Evolutionary conservation across 2,797 vertebrate genomes (phyloP).

Genomic region (Hephaestus fuliginosus): DNA sequence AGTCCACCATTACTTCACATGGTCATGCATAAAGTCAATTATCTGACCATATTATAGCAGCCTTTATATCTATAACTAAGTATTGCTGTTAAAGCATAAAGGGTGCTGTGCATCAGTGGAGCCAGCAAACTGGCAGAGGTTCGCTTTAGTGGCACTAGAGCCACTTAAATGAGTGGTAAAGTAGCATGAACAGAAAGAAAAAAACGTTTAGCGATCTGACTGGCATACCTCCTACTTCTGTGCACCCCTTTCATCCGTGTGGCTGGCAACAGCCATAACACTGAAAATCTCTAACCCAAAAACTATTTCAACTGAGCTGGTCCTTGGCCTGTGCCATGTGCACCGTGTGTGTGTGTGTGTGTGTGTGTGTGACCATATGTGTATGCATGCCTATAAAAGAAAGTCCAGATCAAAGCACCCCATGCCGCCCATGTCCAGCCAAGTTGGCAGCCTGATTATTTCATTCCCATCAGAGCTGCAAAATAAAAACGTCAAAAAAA

Average conservation of each 20-base stretch:
- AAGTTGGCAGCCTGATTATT: conserved; percentile 67
- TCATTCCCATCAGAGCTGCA: conserved; percentile 59
- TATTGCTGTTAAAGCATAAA: conserved; percentile 14
- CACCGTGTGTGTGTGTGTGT: conserved; percentile 1
- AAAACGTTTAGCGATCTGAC: conserved; percentile 14
- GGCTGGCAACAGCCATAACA: conserved; percentile 38
- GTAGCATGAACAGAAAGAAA: not conserved
- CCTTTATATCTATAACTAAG: conserved; percentile 6
- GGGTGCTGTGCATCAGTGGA: conserved; percentile 2
- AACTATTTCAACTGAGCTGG: conserved; percentile 44
- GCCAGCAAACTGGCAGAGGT: conserved; percentile 2
- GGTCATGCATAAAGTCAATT: conserved; percentile 3
- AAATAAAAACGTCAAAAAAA: conserved; percentile 62
- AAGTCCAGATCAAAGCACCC: conserved; percentile 73
- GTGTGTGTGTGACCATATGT: conserved; percentile 33
- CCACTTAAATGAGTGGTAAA: conserved; percentile 11
- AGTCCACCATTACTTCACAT: not conserved
- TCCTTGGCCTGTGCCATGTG: conserved; percentile 21
- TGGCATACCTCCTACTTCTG: conserved; percentile 26
- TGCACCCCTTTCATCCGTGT: conserved; percentile 27
- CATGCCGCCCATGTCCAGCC: conserved; percentile 50
- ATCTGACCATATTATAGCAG: not conserved
- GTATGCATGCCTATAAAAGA: conserved; percentile 44
- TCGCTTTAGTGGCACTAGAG: not conserved
- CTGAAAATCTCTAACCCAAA: conserved; percentile 31